Evolutionary conservation across 2,888 invertebrate species (phyloP).

Genomic region (Aporophyla lueneburgensis): DNA sequence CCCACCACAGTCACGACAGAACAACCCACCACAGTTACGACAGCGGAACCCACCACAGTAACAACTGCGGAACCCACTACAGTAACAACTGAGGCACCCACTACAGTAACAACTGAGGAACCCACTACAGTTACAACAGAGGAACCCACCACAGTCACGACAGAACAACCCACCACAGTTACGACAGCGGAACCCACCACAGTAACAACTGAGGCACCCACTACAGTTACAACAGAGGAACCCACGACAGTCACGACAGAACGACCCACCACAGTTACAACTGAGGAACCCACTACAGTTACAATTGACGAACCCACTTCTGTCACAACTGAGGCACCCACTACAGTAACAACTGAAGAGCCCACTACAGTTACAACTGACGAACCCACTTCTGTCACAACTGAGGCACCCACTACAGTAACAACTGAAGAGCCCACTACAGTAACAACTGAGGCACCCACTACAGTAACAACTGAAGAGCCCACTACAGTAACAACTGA

Average conservation of each 20-base stretch:
- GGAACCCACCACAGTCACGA: background rate
- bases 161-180: background rate
- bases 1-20: background rate
- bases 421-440: constrained; percentile 11
- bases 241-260: background rate
- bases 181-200: constrained; percentile 15
- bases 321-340: background rate
- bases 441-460: fast-evolving
- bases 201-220: background rate
- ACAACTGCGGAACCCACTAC: constrained; percentile 1
- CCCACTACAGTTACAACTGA: background rate
- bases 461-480: background rate
- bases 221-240: background rate
- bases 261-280: background rate
- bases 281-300: background rate
- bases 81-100: constrained; percentile 6
- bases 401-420: background rate
- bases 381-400: constrained; percentile 13
- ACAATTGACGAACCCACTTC: background rate
- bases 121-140: background rate
- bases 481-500: background rate
- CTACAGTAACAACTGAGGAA: constrained; percentile 16
- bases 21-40: background rate
- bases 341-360: background rate
- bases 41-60: background rate